phyloP scores from a whole-genome alignment of 2,888 invertebrate species.

The Agrotis segetum region DNA sequence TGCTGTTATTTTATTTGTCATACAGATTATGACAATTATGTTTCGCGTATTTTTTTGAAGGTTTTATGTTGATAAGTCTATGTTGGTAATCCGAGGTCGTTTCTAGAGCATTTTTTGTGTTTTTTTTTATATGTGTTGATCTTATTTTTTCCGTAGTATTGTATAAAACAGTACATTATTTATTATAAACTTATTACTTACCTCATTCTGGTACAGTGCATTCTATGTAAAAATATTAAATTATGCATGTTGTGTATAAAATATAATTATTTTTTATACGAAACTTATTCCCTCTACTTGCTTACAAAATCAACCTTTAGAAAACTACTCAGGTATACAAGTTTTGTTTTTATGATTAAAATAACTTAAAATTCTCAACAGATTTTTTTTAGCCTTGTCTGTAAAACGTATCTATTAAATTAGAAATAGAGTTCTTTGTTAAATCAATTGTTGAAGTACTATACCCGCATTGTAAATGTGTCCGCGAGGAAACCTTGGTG shows the following conservation, averaged over 20 bases:
- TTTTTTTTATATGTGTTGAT: background rate
- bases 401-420: background rate
- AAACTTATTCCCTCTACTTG: no score
- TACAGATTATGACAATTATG: conserved; percentile 31
- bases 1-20: conserved; percentile 27
- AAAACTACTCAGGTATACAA: no score
- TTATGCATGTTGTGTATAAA: no score
- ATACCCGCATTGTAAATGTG: background rate
- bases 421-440: background rate
- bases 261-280: no score
- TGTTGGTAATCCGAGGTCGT: conserved; percentile 8
- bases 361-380: no score
- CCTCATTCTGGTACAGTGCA: no score
- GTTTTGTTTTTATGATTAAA: no score
- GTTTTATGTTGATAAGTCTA: conserved; percentile 1
- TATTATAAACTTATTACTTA: no score
- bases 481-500: background rate
- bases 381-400: no score
- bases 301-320: no score
- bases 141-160: background rate
- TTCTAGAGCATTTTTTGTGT: background rate
- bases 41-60: conserved; percentile 10
- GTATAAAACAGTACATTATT: no score
- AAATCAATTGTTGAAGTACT: background rate
- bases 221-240: no score